Evolutionary conservation across 1,140 invertebrate species (phyloP).

Genomic region (Heliconius hermathena): DNA sequence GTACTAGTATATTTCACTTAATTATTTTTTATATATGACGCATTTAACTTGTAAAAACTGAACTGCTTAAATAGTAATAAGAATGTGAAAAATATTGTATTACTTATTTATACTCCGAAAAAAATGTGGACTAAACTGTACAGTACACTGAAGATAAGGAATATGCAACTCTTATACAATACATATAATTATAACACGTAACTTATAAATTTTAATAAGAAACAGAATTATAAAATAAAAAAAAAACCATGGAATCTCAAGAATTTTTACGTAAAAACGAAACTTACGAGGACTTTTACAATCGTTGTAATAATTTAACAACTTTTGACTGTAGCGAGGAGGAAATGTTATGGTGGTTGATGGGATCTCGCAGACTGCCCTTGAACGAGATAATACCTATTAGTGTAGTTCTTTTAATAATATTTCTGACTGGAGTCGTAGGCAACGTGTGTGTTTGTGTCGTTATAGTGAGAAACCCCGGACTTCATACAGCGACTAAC

Average conservation of each 20-base stretch:
- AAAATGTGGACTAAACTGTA: too few relatives aligned
- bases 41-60: too few relatives aligned
- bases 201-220: background rate
- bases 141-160: too few relatives aligned
- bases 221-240: background rate
- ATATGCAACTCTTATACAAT: background rate
- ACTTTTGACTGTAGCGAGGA: conserved; percentile 81
- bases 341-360: conserved; percentile 80
- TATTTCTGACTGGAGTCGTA: conserved; percentile 92
- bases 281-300: conserved; percentile 68
- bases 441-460: conserved; percentile 95
- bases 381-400: conserved; percentile 83
- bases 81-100: too few relatives aligned
- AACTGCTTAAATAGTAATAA: too few relatives aligned
- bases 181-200: background rate
- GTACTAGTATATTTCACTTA: too few relatives aligned
- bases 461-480: conserved; percentile 92
- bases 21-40: too few relatives aligned
- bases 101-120: too few relatives aligned
- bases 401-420: conserved; percentile 89
- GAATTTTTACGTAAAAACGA: conserved; percentile 67
- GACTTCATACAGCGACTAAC: conserved; percentile 93
- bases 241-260: conserved; percentile 52
- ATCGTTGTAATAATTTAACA: conserved; percentile 68
- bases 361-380: conserved; percentile 80